Percentiles rank a stretch among this genome's conserved stretches.
Conservation (phyloP, 2,888 invertebrate genomes). For the Gisinianus flammeolus region DNA sequence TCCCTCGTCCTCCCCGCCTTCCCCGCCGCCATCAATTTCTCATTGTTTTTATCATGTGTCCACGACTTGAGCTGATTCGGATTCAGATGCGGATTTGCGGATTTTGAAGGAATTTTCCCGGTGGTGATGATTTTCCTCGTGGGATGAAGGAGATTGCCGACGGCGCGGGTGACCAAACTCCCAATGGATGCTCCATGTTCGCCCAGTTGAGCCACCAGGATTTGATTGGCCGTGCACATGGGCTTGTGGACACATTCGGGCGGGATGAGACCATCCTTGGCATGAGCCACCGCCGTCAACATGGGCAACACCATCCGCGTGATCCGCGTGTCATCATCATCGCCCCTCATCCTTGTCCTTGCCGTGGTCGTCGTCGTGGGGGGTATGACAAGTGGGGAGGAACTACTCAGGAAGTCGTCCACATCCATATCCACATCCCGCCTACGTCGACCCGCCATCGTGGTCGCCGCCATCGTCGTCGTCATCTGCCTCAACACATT, state of each 20-base stretch:
- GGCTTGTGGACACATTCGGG: conserved; percentile 61
- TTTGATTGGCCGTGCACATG: conserved; percentile 28
- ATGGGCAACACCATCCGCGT: conserved; percentile 29
- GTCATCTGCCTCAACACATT: conserved; percentile 38
- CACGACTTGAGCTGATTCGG: not conserved
- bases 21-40: conserved; percentile 17
- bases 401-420: not conserved
- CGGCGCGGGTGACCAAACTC: conserved; percentile 17
- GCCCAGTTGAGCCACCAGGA: conserved; percentile 29
- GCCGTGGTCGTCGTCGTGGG: no score
- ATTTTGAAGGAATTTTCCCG: not conserved
- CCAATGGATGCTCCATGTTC: conserved; percentile 29
- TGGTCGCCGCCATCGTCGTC: conserved; percentile 16
- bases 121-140: not conserved
- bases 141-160: conserved; percentile 8
- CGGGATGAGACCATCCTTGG: conserved; percentile 32
- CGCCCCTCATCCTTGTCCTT: not conserved
- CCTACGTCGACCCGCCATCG: conserved; percentile 12
- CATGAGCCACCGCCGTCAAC: conserved; percentile 31
- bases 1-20: conserved; percentile 17
- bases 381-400: not conserved
- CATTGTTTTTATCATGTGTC: not conserved
- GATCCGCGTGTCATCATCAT: conserved; percentile 1
- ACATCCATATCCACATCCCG: not conserved
- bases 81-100: not conserved